Evolutionary conservation across 2,888 invertebrate species (phyloP), one percentile per base, ranked within the genome.

Genomic region (Aplocera efformata): DNA sequence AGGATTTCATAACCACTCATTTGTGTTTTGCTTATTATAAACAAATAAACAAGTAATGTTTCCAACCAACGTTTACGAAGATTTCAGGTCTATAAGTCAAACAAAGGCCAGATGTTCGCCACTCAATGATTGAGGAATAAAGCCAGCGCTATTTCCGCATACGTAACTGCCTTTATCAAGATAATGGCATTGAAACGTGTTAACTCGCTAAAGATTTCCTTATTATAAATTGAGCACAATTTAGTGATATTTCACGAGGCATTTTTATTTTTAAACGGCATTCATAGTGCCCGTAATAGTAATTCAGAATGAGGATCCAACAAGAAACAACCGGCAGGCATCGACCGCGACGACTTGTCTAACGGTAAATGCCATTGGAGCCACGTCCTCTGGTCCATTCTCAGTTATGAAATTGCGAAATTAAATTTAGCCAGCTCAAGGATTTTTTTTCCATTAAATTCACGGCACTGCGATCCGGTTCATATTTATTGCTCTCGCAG

Each of bases 131-230:
- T 69, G 67, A 70, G 60, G 67, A 75, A 79, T 73, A 73, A 74
- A 74, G 69, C 66, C 63, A 63, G 65, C 68, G 63, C 43, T 51
- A 58, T 68, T 83, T 83, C 83, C 83, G 82, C 76, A 72, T 81
- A 79, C 83, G 82, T 79, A 79, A 75, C 71, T 54, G 58, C 62
- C 63, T 75, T 73, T 72, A 79, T 75, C 77, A 71, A 73, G 75
- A 74, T 78, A 78, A 67, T 78, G 79, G 72, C 80, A 82, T 79
- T 81, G 79, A 79, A 75, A 70, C 66, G 67, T 62, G 72, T 67
- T 78, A 77, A 73, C 67, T 62, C 53, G 53, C 56, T 64, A 62
- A 62, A 68, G 60, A 65, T 76, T 78, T 78, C 72, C 73, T 72
- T 63, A 64, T 70, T 66, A 51, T 61, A 60, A 33, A 33, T 30